Evolutionary conservation across 2,797 vertebrate species (phyloP).

Genomic region (Falco concolor): DNA sequence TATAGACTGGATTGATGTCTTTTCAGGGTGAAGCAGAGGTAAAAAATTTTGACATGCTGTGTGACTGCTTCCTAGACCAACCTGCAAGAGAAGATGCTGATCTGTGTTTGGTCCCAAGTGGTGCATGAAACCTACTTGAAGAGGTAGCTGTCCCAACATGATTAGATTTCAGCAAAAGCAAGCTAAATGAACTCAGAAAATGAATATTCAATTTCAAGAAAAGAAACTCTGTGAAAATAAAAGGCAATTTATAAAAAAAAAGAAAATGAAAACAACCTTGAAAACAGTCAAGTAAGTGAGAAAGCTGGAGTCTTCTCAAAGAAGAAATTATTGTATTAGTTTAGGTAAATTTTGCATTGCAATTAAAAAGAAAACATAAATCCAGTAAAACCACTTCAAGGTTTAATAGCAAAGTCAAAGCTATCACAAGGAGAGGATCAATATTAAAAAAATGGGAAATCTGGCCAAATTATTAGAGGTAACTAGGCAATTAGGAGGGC

Average conservation of each 20-base stretch:
- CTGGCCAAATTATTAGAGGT: not conserved
- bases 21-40: not conserved
- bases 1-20: not conserved
- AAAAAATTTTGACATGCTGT: not conserved
- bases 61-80: not conserved
- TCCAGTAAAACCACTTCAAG: not conserved
- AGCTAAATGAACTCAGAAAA: not conserved
- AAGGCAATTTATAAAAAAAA: not conserved
- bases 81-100: not conserved
- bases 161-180: not conserved
- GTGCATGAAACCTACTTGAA: not conserved
- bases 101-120: not conserved
- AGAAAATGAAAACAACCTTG: not conserved
- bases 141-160: not conserved
- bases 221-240: not conserved
- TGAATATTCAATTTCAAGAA: slow-evolving; percentile 26
- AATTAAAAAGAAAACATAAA: not conserved
- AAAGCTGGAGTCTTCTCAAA: not conserved
- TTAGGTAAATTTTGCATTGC: not conserved
- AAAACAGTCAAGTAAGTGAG: not conserved
- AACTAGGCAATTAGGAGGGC: not conserved
- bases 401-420: not conserved
- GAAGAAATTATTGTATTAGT: not conserved
- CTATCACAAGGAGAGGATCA: not conserved
- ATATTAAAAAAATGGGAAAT: not conserved